Evolutionary conservation across 2,888 invertebrate genomes (phyloP), one percentile per base, ranked within the genome.

Genomic region (Thereva unica): DNA sequence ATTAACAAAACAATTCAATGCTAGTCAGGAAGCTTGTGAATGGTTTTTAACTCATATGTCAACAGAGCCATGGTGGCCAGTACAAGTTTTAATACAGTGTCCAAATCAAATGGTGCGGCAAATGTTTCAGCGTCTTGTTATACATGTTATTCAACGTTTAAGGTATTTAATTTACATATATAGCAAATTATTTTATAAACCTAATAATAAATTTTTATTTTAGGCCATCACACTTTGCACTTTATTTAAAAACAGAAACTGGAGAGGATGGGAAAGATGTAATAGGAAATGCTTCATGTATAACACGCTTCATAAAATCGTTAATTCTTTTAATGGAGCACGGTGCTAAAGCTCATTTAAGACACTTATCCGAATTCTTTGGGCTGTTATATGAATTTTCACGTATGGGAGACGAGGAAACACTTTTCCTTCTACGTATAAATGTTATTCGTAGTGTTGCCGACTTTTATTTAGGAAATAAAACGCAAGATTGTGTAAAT

Each of bases 31-130:
- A 63, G 93, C 93, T 1, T 92, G 93, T 63, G 89, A 95, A 78
- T 95, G 96, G 92, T 94, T 96, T 78, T 83, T 97, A 64, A 90
- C 93, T 69, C 92, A 93, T 77, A 95, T 96, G 95, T 92, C 95
- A 0, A 87, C 90, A 69, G 92, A 95, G 77, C 93, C 94, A 53
- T 95, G 95, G 92, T 97, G 96, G 95, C 95, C 95, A 4, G 91
- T 95, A 76, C 93, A 93, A 83, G 93, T 94, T 75, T 85, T 97
- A 77, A 90, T 97, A 78, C 95, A 95, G 81, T 97, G 97, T 81
- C 95, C 96, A 41, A 96, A 95, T 84, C 95, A 96, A 82, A 95
- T 95, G 89, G 95, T 96, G 68, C 86, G 95, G 72, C 95, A 95
- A 83, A 95, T 97, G 94, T 96, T 96, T 83, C 95, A 95, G 82